phyloP scores from a whole-genome alignment of 64 coral and sea anemone species.

The Montipora foliosa region DNA sequence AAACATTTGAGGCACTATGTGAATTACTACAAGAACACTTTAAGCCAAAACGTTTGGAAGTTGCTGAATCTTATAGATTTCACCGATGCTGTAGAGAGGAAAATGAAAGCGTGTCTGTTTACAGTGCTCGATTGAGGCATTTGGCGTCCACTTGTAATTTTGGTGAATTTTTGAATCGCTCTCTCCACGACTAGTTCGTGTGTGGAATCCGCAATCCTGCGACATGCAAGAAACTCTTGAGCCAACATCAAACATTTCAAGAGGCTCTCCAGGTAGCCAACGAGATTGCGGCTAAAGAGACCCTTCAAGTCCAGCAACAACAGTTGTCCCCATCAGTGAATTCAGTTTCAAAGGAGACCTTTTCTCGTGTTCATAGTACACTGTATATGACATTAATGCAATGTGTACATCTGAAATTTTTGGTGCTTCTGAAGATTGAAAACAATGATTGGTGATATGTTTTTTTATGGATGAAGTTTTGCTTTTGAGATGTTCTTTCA shows the following conservation, averaged over 20 bases:
- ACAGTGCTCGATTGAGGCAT: slow-evolving; percentile 3
- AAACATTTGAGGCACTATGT: slow-evolving; percentile 59
- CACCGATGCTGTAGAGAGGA: slow-evolving; percentile 61
- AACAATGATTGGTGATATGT: no score
- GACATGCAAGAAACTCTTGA: slow-evolving; percentile 62
- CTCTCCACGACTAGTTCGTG: neutral
- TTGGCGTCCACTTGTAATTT: slow-evolving; percentile 67
- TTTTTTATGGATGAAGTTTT: no score
- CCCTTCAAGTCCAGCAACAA: neutral
- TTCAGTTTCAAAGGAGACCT: no score
- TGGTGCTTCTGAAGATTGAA: no score
- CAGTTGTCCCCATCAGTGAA: slow-evolving; percentile 33
- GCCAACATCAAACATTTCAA: slow-evolving; percentile 62
- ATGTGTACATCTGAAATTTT: no score
- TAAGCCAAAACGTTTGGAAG: slow-evolving; percentile 81
- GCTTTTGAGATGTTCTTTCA: no score
- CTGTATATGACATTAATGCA: no score
- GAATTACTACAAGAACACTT: slow-evolving; percentile 49
- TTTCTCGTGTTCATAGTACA: no score
- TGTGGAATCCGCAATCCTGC: slow-evolving; percentile 61
- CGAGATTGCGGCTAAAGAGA: slow-evolving; percentile 68
- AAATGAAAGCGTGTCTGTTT: neutral
- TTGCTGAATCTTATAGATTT: slow-evolving; percentile 74
- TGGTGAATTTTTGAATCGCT: slow-evolving; percentile 33
- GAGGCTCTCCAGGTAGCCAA: slow-evolving; percentile 56